These are phyloP conservation scores for Beris chalybata DNA, from an alignment of 2,888 invertebrate species.

Conservation along the genomic window DNA sequence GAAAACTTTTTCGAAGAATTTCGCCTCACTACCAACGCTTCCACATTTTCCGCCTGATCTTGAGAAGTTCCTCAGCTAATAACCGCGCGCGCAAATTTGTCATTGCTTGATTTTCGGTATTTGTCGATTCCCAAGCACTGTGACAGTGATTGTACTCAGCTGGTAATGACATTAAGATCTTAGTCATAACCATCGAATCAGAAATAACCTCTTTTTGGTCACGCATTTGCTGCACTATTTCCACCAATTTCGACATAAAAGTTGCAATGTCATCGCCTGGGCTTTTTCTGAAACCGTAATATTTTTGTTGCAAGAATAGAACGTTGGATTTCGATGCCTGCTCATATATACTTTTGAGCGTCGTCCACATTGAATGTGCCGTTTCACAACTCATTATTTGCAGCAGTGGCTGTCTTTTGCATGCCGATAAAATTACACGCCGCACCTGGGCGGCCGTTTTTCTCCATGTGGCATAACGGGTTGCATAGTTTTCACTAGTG, in stretches of 20 bases:
- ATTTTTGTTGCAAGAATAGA: too few species aligned
- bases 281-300: not conserved
- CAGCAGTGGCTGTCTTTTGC: conserved; percentile 1
- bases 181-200: conserved; percentile 30
- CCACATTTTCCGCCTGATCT: not conserved
- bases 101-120: too few species aligned
- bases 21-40: not conserved
- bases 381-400: not conserved
- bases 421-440: not conserved
- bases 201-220: not conserved
- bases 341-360: too few species aligned
- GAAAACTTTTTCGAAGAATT: too few species aligned
- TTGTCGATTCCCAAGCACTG: not conserved
- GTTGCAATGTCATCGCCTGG: conserved; percentile 8
- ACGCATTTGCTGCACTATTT: conserved; percentile 1
- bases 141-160: not conserved
- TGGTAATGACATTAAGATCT: conserved; percentile 29
- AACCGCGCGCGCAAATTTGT: not conserved
- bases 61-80: not conserved
- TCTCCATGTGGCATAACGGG: not conserved
- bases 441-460: not conserved
- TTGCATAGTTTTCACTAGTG: not conserved
- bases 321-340: too few species aligned
- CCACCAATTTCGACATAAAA: not conserved
- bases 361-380: not conserved